A percentile compares a stretch with the other conserved stretches of the same genome.
Evolutionary conservation across 2,113 vertebrate genomes (phyloP).

Genomic region (Lagenorhynchus albirostris): DNA sequence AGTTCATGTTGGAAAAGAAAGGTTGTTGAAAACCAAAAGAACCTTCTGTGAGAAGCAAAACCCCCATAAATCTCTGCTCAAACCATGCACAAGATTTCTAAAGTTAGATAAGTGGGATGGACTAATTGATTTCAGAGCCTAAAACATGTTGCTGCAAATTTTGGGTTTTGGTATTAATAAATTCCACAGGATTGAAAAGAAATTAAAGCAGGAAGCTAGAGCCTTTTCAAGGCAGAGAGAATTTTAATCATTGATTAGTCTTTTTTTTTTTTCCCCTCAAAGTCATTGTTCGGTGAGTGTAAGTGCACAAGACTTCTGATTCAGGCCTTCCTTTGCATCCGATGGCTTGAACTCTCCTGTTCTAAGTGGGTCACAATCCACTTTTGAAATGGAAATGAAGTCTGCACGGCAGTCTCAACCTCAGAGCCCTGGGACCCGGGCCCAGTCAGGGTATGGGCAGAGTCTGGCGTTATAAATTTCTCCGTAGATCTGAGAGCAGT

Average conservation of each 20-base stretch:
- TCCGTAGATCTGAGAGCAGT: slow-evolving; percentile 52
- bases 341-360: neutral
- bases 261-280: neutral
- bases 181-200: slow-evolving; percentile 31
- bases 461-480: slow-evolving; percentile 38
- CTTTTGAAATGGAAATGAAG: slow-evolving; percentile 74
- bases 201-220: slow-evolving; percentile 37
- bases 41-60: slow-evolving; percentile 50
- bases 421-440: neutral
- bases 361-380: slow-evolving; percentile 56
- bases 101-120: slow-evolving; percentile 76
- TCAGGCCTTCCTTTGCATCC: neutral
- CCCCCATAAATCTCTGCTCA: slow-evolving; percentile 66
- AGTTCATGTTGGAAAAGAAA: neutral
- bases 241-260: slow-evolving; percentile 43
- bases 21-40: slow-evolving; percentile 46
- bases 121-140: slow-evolving; percentile 71
- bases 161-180: slow-evolving; percentile 51
- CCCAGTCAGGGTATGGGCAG: neutral
- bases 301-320: slow-evolving; percentile 3
- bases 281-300: slow-evolving; percentile 38
- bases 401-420: neutral
- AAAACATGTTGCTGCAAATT: slow-evolving; percentile 51
- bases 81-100: slow-evolving; percentile 67
- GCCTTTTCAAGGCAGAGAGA: slow-evolving; percentile 10